phyloP scores from a whole-genome alignment of 1,140 invertebrate genomes.

The Phenacoccus solenopsis region DNA sequence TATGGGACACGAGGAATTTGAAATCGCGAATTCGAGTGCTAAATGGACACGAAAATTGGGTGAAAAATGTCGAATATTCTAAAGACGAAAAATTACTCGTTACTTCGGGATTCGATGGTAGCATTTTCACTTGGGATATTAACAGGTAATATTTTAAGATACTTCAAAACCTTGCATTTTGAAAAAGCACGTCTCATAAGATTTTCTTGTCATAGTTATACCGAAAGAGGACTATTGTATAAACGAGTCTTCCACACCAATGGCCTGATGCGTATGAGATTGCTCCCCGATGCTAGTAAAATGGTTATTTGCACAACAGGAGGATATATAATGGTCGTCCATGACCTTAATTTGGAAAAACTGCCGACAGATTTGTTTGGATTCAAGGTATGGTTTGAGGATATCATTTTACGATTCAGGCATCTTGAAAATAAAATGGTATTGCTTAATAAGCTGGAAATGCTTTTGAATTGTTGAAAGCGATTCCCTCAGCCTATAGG shows the following conservation, averaged over 20 bases:
- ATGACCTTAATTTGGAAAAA: constrained; percentile 69
- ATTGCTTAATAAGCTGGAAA: not conserved
- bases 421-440: not conserved
- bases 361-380: constrained; percentile 65
- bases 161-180: not conserved
- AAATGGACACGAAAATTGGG: constrained; percentile 85
- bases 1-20: constrained; percentile 82
- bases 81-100: constrained; percentile 70
- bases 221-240: constrained; percentile 60
- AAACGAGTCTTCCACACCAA: constrained; percentile 70
- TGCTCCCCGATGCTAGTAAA: constrained; percentile 71
- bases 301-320: constrained; percentile 81
- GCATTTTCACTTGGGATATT: constrained; percentile 89
- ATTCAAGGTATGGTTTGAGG: constrained; percentile 53
- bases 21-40: constrained; percentile 61
- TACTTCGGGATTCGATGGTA: constrained; percentile 85
- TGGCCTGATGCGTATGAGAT: constrained; percentile 74
- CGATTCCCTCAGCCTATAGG: no score
- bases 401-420: not conserved
- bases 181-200: no score
- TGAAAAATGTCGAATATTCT: constrained; percentile 91
- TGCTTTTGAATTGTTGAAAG: not conserved
- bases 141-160: constrained; percentile 52
- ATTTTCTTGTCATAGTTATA: constrained; percentile 43
- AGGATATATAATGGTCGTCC: constrained; percentile 79